Conservation (phyloP, 2,113 vertebrate species). For the Okapia johnstoni region DNA sequence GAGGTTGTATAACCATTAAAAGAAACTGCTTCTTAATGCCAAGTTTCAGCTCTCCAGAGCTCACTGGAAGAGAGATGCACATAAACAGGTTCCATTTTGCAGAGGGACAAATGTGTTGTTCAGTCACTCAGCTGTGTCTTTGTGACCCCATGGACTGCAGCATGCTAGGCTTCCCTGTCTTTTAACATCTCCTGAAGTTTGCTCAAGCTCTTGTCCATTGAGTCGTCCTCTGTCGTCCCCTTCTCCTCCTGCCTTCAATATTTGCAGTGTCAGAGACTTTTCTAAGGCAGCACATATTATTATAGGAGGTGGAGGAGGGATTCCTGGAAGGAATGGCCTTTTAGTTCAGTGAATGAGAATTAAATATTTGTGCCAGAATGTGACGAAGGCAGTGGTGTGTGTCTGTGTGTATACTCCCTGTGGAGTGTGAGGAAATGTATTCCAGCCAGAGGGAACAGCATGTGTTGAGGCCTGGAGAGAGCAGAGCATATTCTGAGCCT, state of each 20-base stretch:
- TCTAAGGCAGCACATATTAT: not conserved
- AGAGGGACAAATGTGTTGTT: not conserved
- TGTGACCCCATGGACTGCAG: not conserved
- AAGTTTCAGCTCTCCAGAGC: not conserved
- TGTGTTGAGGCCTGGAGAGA: not conserved
- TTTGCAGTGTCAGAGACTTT: not conserved
- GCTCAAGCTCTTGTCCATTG: not conserved
- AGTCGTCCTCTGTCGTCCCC: not conserved
- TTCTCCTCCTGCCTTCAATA: not conserved
- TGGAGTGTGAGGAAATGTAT: not conserved
- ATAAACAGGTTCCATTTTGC: not conserved
- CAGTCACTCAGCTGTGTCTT: not conserved
- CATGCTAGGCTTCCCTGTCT: not conserved
- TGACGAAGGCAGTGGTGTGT: not conserved
- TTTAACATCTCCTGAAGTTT: not conserved
- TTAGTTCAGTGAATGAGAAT: not conserved
- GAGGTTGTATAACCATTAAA: not conserved
- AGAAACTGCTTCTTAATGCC: not conserved
- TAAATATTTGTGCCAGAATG: not conserved
- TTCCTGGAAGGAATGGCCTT: not conserved
- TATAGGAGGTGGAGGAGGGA: not conserved
- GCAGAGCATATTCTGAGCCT: not conserved
- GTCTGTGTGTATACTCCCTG: not conserved
- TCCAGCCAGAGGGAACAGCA: not conserved
- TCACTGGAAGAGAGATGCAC: not conserved